These are phyloP conservation scores for Pogonomyrmex barbatus DNA, from an alignment of 1,140 invertebrate genomes.

Conservation along the genomic window DNA sequence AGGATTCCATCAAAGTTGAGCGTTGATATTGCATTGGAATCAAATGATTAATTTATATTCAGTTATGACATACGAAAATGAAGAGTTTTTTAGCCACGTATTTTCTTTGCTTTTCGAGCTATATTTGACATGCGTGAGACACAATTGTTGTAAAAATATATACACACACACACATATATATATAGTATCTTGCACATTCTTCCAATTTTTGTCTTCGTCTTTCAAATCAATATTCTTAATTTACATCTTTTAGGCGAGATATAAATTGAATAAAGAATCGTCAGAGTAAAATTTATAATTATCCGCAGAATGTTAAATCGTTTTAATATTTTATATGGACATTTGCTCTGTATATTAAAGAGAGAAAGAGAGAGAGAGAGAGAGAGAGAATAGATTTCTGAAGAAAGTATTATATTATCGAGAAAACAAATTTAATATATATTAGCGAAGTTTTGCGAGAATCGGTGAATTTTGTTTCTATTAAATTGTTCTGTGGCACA, in stretches of 20 bases:
- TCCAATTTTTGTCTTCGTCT: constrained; percentile 45
- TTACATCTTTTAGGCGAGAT: constrained; percentile 46
- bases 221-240: constrained; percentile 61
- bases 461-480: constrained; percentile 46
- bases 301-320: constrained; percentile 71
- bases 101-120: neutral
- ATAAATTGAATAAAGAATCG: constrained; percentile 67
- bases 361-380: neutral
- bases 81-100: neutral
- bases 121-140: neutral
- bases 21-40: neutral
- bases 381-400: constrained; percentile 68
- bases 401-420: constrained; percentile 76
- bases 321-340: constrained; percentile 77
- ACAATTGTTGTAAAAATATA: constrained; percentile 3
- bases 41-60: neutral
- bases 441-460: constrained; percentile 45
- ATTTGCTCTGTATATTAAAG: constrained; percentile 70
- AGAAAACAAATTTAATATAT: constrained; percentile 64
- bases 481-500: constrained; percentile 36
- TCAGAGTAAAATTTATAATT: constrained; percentile 68
- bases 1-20: neutral
- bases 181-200: constrained; percentile 69
- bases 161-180: neutral
- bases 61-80: neutral